A percentile compares a stretch with the other conserved stretches of the same genome.
phyloP scores from a whole-genome alignment of 1,140 invertebrate genomes.

The roundworm (Caenorhabditis elegans) region WBcel235 BX284603.4:7521501-7522000 shows the following conservation, averaged over 20 bases:
- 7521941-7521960: background rate
- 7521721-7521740: background rate
- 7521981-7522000: background rate
- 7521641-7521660: background rate
- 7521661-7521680: background rate
- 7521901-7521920: background rate
- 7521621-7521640: background rate
- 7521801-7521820: background rate
- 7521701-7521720: background rate
- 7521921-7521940: background rate
- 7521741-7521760: background rate
- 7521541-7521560: slow-evolving; percentile 5
- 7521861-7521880: background rate
- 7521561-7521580: background rate
- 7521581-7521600: background rate
- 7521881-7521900: background rate
- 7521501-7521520: background rate
- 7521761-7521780: background rate
- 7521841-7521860: slow-evolving; percentile 2
- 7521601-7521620: too few species aligned
- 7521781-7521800: background rate
- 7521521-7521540: background rate
- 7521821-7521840: background rate
- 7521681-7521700: background rate
- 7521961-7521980: background rate